Evolutionary conservation across 2,888 invertebrate species (phyloP).

Genomic region (Gymnosoma rotundatum): DNA sequence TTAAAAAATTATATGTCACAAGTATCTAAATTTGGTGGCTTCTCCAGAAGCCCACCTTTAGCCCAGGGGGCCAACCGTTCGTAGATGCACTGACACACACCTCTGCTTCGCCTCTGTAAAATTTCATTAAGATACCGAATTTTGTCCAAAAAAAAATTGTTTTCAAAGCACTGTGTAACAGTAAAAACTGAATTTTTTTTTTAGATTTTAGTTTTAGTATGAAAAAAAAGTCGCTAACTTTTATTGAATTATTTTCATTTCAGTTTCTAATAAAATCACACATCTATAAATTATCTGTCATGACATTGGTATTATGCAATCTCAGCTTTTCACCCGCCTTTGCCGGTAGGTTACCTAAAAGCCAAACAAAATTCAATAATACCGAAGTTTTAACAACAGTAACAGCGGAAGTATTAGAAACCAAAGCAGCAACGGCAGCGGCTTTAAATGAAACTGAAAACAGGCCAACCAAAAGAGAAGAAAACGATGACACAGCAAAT

Average conservation of each 20-base stretch:
- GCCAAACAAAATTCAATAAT: conserved; percentile 65
- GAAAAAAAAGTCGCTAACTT: neutral
- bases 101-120: no score
- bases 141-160: no score
- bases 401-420: conserved; percentile 49
- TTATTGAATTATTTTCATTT: conserved; percentile 63
- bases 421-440: conserved; percentile 2
- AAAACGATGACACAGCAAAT: conserved; percentile 60
- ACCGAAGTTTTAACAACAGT: conserved; percentile 65
- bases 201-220: neutral
- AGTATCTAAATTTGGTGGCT: no score
- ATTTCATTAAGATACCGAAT: no score
- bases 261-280: conserved; percentile 76
- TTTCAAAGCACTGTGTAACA: no score
- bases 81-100: no score
- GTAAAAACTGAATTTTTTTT: no score
- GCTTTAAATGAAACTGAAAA: conserved; percentile 16
- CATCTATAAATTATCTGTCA: conserved; percentile 73
- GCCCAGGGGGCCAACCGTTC: no score
- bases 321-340: conserved; percentile 71
- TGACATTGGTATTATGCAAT: conserved; percentile 74
- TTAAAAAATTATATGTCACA: no score
- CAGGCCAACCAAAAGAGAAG: conserved; percentile 49
- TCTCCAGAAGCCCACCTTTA: no score
- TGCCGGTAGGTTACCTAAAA: conserved; percentile 75